phyloP scores from a whole-genome alignment of 2,113 vertebrate species.

The Ciconia maguari region DNA sequence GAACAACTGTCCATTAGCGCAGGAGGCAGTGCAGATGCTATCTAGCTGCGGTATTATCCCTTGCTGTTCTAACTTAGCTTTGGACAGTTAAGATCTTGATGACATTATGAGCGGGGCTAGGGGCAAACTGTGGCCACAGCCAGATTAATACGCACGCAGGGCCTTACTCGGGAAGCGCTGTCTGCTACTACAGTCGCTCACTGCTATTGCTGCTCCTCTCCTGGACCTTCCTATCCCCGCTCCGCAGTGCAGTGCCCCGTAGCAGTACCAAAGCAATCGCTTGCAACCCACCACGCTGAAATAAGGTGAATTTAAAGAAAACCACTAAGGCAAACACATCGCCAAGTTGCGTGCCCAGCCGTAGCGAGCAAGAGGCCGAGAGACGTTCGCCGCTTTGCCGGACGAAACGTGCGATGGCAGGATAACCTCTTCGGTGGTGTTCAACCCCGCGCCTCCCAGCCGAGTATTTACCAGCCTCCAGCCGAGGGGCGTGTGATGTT shows the following conservation, averaged over 20 bases:
- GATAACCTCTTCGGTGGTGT: neutral
- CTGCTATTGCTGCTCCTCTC: neutral
- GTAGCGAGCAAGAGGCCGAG: neutral
- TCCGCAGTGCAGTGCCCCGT: fast-evolving
- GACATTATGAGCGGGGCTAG: conserved; percentile 27
- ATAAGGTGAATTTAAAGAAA: neutral
- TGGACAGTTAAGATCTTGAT: conserved; percentile 53
- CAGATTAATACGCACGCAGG: neutral
- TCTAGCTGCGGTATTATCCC: conserved; percentile 9
- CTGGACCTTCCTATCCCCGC: neutral
- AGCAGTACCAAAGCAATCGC: neutral
- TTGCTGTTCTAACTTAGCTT: conserved; percentile 3
- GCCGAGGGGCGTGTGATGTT: conserved; percentile 64
- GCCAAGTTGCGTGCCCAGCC: neutral
- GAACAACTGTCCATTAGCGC: conserved; percentile 12
- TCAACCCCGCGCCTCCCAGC: neutral
- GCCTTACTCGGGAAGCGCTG: neutral
- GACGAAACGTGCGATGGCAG: neutral
- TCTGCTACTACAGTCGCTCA: neutral
- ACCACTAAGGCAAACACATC: neutral
- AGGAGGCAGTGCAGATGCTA: conserved; percentile 51
- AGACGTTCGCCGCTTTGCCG: neutral
- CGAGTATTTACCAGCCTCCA: conserved; percentile 19
- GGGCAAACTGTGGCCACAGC: conserved; percentile 27
- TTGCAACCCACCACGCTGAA: neutral